Conservation (phyloP, 1,140 invertebrate genomes). For the Habropoda laboriosa region DNA sequence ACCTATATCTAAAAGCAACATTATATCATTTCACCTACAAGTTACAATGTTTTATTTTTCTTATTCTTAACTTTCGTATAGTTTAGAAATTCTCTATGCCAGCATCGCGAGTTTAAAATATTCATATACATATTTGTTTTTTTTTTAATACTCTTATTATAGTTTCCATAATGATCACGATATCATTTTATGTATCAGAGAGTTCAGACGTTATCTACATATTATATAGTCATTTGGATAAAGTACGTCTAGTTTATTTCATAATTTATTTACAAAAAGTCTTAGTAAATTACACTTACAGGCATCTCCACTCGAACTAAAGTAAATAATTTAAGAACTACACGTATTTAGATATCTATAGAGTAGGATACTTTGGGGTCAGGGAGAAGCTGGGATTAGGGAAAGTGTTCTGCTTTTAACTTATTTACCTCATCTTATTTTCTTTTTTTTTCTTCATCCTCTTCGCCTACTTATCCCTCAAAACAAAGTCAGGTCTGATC, state of each 20-base stretch:
- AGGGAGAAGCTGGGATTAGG: constrained; percentile 79
- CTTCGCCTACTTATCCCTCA: constrained; percentile 35
- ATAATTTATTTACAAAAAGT: constrained; percentile 82
- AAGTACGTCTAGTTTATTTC: constrained; percentile 82
- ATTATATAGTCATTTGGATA: constrained; percentile 76
- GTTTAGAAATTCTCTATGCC: constrained; percentile 32
- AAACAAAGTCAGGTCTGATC: constrained; percentile 43
- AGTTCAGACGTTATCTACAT: constrained; percentile 28
- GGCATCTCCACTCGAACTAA: constrained; percentile 82
- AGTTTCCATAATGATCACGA: constrained; percentile 44
- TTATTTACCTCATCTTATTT: constrained; percentile 47
- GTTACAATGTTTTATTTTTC: constrained; percentile 33
- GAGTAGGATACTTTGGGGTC: constrained; percentile 80
- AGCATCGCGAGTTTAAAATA: constrained; percentile 32
- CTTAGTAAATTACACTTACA: constrained; percentile 82
- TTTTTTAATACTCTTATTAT: constrained; percentile 22
- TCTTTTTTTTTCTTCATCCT: constrained; percentile 4
- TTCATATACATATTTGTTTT: constrained; percentile 39
- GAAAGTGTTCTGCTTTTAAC: constrained; percentile 73
- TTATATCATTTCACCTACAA: constrained; percentile 47
- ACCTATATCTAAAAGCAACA: constrained; percentile 44
- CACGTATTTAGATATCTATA: constrained; percentile 82
- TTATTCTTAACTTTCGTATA: constrained; percentile 33
- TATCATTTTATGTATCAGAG: background rate
- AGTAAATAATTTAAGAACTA: constrained; percentile 82